Percentiles rank a stretch among this genome's conserved stretches.
These are phyloP conservation scores for Gryllus bimaculatus DNA, from an alignment of 1,140 invertebrate species.

Conservation along the genomic window DNA sequence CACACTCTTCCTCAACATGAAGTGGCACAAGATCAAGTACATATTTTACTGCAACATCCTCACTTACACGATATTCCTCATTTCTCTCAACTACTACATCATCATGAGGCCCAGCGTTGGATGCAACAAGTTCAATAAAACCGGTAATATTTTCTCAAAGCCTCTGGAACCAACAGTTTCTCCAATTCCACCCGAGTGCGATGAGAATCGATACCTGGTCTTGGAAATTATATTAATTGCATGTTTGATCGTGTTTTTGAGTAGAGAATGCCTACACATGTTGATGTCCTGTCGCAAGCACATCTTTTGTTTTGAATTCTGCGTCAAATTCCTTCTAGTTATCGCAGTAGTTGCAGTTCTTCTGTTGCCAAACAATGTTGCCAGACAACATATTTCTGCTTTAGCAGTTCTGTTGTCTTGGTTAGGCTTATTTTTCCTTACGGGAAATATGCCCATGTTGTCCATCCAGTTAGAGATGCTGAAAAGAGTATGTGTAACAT, in stretches of 20 bases:
- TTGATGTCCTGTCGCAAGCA: slow-evolving; percentile 50
- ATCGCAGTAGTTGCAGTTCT: slow-evolving; percentile 46
- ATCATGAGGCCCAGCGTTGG: slow-evolving; percentile 27
- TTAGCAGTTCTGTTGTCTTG: slow-evolving; percentile 62
- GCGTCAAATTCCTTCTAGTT: slow-evolving; percentile 56
- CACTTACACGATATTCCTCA: slow-evolving; percentile 46
- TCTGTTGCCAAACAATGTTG: slow-evolving; percentile 42
- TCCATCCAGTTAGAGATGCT: slow-evolving; percentile 73
- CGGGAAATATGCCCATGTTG: slow-evolving; percentile 59
- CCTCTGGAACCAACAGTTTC: background rate
- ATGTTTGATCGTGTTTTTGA: slow-evolving; percentile 38
- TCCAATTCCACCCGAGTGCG: background rate
- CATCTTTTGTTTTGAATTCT: slow-evolving; percentile 56
- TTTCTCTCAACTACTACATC: slow-evolving; percentile 54
- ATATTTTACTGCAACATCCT: slow-evolving; percentile 13
- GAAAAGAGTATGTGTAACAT: slow-evolving; percentile 63
- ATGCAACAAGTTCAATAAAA: background rate
- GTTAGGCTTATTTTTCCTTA: slow-evolving; percentile 59
- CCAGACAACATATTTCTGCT: slow-evolving; percentile 43
- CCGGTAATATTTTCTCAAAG: background rate
- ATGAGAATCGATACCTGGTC: background rate
- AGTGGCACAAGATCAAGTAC: slow-evolving; percentile 57
- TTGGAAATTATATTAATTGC: slow-evolving; percentile 38
- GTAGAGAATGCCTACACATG: slow-evolving; percentile 60
- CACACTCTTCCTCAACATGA: slow-evolving; percentile 66